Base-by-base conservation (phyloP, 2,888 invertebrate genomes). In the Scaptomyza reducta region DNA sequence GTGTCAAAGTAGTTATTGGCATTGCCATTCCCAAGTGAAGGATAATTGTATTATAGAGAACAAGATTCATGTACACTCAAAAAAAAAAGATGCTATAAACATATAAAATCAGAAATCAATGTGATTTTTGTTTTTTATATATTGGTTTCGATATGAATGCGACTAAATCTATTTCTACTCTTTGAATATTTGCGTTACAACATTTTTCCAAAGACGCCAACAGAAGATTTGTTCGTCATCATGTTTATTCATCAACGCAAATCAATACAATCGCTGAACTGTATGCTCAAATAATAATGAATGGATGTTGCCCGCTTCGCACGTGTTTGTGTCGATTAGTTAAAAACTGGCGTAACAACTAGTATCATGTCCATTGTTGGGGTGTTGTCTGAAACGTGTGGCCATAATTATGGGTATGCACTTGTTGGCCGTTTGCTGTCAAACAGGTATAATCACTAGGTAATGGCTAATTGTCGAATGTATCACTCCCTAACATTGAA, bases 371-470 rank as follows among this genome's bases (percentile, higher is more conserved):
- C 61, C 51, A 56, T 61, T 47, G 51, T 18, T 55, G 58, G 51
- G 57, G 61, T 56, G 71, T 41, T 57, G 55, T 51, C 57, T 53
- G 59, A 63, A 76, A 77, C 78, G 78, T 77, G 80, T 81, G 61
- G 57, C 57, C 61, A 53, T 61, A 60, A n/a, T 49, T 56, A 38
- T 31, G 33, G 16, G 18, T 25, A 31, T 16, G 22, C 35, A 14
- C 16, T 7, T 25, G 33, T 6, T 29, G 40, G 16, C 14, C 16
- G 45, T 16, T 55, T 72, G 77, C 65, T 49, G 82, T 50, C 51
- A 42, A 59, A 70, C 88, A 67, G 76, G 65, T 87, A 83, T 82
- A 79, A 85, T 69, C 85, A 72, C 72, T 38, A 7, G 53, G 49
- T 60, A 74, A 73, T 74, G 58, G 18, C 59, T 82, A 81, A 87